Base-by-base conservation (phyloP, 1,140 invertebrate genomes). In the Ceratina australensis region DNA sequence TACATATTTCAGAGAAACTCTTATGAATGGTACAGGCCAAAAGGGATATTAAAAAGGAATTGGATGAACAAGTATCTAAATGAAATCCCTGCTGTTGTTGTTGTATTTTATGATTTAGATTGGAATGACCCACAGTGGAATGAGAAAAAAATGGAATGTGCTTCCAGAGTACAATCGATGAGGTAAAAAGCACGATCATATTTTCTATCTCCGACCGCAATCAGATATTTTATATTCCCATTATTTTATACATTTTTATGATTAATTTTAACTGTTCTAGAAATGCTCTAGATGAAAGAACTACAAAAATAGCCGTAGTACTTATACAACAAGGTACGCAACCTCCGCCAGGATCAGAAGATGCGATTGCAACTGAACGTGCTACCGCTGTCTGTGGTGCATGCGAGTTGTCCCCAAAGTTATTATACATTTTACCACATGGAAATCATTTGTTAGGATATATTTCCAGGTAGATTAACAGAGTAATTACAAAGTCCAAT, bases 61-160 rank as follows among this genome's bases (percentile, higher is more conserved):
- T 99, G 99, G 99, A 96, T 99, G 93, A 94, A 95, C 13, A 99
- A 99, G 93, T 97, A 99, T 90, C 93, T 99, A 10, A 95, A 96
- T 84, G 93, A 97, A 64, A 94, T 99, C 80, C 98, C 99, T 20
- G 96, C 98, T 4, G 95, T 99, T 0, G 95, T 99, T 65, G 97
- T 99, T 12, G 94, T 98, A 52, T 99, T 99, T 91, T 98, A 97
- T 92, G 98, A 99, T 88, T 94, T 99, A 84, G 98, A 99, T 93
- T 99, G 98, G 98, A 97, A 98, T 90, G 98, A 99, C 92, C 92
- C 94, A 0, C 93, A 96, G 64, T 99, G 98, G 97, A 96, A 96
- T 86, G 98, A 99, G 84, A 98, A 97, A 87, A 97, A 97, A 88
- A 95, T 97, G 85, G 98, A 99, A 92, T 99, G 97, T 93, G 95